Evolutionary conservation across 2,113 vertebrate genomes (phyloP).

Genomic region (Promerops cafer): DNA sequence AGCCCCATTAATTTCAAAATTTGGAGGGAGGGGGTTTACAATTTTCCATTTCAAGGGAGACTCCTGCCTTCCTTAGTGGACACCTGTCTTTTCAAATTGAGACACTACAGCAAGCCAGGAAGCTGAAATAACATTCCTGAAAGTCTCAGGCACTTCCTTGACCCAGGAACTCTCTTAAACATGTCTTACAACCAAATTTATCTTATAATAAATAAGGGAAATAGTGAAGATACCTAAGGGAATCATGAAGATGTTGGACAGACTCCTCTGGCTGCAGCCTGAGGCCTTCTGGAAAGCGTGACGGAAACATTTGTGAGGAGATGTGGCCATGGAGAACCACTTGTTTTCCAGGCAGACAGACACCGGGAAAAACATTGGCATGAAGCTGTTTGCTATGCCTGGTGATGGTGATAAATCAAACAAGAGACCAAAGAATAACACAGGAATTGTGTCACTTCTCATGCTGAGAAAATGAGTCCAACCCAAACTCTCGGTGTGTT

Average conservation of each 20-base stretch:
- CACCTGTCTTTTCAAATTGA: too few species aligned
- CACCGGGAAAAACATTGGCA: background rate
- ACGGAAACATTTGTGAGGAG: background rate
- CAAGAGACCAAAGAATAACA: background rate
- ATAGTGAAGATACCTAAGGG: background rate
- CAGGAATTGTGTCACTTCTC: background rate
- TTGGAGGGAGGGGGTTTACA: too few species aligned
- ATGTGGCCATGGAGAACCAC: background rate
- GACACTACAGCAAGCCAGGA: background rate
- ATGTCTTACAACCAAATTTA: background rate
- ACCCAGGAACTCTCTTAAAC: background rate
- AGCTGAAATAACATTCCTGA: background rate
- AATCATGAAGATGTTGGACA: background rate
- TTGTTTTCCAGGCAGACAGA: background rate
- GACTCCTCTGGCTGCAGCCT: background rate
- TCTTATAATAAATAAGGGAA: background rate
- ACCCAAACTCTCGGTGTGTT: background rate
- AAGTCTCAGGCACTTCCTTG: background rate
- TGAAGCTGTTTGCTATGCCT: background rate
- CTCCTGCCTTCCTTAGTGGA: too few species aligned
- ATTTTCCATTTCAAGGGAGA: too few species aligned
- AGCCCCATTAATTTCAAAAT: too few species aligned
- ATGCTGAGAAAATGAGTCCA: background rate
- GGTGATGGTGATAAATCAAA: background rate
- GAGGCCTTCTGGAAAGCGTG: background rate